phyloP scores from a whole-genome alignment of 1,140 invertebrate species.

The Drosophila tsacasi region DNA sequence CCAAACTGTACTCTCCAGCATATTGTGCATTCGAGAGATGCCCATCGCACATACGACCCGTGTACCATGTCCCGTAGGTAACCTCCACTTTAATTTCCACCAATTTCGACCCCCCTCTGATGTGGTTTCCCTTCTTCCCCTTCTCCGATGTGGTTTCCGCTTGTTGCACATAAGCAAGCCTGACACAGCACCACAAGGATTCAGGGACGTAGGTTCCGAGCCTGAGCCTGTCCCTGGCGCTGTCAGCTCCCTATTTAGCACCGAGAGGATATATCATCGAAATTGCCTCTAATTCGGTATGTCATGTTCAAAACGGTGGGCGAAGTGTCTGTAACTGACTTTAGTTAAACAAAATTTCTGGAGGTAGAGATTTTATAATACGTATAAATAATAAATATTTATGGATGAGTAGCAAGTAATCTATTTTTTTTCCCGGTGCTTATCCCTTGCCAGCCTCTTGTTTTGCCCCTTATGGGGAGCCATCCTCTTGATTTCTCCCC shows the following conservation, averaged over 20 bases:
- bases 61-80: neutral
- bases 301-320: too few relatives aligned
- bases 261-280: neutral
- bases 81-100: neutral
- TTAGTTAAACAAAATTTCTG: neutral
- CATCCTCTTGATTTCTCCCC: constrained; percentile 36
- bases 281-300: neutral
- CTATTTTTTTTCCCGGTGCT: neutral
- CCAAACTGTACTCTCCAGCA: neutral
- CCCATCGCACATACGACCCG: neutral
- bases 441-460: neutral
- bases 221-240: constrained; percentile 12
- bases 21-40: constrained; percentile 7
- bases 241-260: neutral
- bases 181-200: constrained; percentile 22
- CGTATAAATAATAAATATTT: neutral
- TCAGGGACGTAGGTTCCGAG: neutral
- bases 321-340: neutral
- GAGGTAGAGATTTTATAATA: too few relatives aligned
- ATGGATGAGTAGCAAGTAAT: neutral
- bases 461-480: too few relatives aligned
- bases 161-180: constrained; percentile 52
- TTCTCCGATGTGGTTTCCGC: constrained; percentile 42
- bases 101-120: neutral
- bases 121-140: constrained; percentile 43